Conservation (phyloP, 2,797 vertebrate species). For the Florisuga fusca region DNA sequence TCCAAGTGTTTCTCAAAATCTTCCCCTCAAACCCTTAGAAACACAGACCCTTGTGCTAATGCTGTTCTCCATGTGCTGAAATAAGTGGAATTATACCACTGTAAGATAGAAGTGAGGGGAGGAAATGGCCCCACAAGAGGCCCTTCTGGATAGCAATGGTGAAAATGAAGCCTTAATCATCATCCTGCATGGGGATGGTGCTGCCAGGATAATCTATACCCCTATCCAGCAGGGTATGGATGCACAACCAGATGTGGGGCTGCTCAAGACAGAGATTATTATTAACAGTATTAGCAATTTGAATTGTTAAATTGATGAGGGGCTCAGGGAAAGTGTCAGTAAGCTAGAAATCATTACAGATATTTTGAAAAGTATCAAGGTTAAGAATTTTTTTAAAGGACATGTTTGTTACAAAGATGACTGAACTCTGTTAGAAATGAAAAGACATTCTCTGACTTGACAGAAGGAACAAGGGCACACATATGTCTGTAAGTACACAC, state of each 20-base stretch:
- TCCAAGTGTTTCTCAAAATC: constrained; percentile 30
- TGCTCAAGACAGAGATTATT: constrained; percentile 35
- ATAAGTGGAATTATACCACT: constrained; percentile 18
- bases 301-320: constrained; percentile 61
- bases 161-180: constrained; percentile 56
- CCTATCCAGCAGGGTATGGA: background rate
- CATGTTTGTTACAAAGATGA: constrained; percentile 44
- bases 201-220: constrained; percentile 22
- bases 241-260: constrained; percentile 47
- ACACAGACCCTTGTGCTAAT: background rate
- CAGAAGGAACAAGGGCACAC: constrained; percentile 20
- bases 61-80: constrained; percentile 1
- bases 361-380: constrained; percentile 29
- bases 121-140: constrained; percentile 6
- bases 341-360: constrained; percentile 58
- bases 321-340: constrained; percentile 47
- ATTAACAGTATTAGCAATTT: constrained; percentile 54
- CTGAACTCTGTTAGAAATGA: background rate
- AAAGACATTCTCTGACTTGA: constrained; percentile 22
- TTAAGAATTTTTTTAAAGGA: constrained; percentile 49
- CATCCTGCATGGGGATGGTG: background rate
- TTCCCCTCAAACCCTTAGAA: background rate
- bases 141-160: constrained; percentile 33
- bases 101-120: background rate
- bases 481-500: background rate